phyloP scores from a whole-genome alignment of 2,888 invertebrate species.

The Microplitis manilae region DNA sequence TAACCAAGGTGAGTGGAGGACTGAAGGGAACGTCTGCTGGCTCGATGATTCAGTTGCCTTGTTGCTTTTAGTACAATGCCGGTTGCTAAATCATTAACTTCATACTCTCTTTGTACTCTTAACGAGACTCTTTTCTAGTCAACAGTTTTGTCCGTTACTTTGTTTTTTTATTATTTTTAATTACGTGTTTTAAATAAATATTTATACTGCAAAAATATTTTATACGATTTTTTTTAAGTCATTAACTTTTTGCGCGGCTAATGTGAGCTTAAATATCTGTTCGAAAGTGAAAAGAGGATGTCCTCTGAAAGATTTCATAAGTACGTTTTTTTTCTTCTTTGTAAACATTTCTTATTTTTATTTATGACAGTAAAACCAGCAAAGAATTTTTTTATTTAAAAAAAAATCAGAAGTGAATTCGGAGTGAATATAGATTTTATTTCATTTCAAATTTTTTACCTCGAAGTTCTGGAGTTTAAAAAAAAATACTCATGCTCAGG shows the following conservation, averaged over 20 bases:
- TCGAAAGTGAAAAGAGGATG: conserved; percentile 56
- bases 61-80: conserved; percentile 44
- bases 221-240: not conserved
- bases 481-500: too few species aligned
- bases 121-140: not conserved
- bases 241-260: not conserved
- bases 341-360: not conserved
- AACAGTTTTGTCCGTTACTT: not conserved
- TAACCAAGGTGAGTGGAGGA: conserved; percentile 45
- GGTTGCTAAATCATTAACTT: conserved; percentile 42
- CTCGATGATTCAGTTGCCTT: conserved; percentile 49
- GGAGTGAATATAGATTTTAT: too few species aligned
- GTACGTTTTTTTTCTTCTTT: conserved; percentile 58
- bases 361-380: not conserved
- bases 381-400: too few species aligned
- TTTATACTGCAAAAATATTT: not conserved
- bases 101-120: conserved; percentile 29
- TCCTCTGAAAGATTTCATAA: conserved; percentile 69
- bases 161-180: not conserved
- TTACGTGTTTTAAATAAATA: not conserved
- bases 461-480: too few species aligned
- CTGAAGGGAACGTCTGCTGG: conserved; percentile 40
- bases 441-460: too few species aligned
- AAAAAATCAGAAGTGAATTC: too few species aligned
- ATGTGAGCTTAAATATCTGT: conserved; percentile 2